Base-by-base conservation (phyloP, 2,113 vertebrate species). In the Hippocampus mohnikei region DNA sequence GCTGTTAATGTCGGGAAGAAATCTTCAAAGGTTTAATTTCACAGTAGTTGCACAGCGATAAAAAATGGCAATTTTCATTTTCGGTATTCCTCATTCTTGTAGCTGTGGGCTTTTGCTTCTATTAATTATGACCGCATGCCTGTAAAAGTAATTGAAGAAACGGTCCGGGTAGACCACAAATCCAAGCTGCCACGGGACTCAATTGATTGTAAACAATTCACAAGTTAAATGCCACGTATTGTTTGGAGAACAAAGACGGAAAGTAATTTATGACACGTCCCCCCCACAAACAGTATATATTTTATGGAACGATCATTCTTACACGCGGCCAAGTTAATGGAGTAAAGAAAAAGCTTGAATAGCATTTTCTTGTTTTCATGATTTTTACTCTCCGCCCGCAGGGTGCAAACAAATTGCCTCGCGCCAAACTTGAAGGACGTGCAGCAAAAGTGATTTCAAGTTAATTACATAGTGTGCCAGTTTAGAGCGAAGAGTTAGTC, bases 241-340 rank as follows among this genome's bases (percentile, higher is more conserved):
- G 42, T 65, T 27, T 67, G 27, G 27, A 40, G 41, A 27, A 46
- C 23, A 25, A 63, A 64, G n/a, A 21, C 5, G 21, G 42, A 29
- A 65, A 46, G 23, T 65, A 18, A 48, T 65, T 27, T 18, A 65
- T 44, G 11, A 7, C 63, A 27, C 3, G 3, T 46, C 8, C 42
- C 23, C 42, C 23, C 33, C 33, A 37, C 33, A 37, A 37, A 27
- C 13, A 2, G 4, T 46, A 27, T 46, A n/a, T 25, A 27, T 15
- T 13, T 3, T 8, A 42, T 25, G 41, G 40, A 16, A 46, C 65
- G 67, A 61, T 53, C 62, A 66, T 72, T 75, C 69, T 68, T 27
- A 70, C 29, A 20, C 8, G 37, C 65, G 46, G 37, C 16, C 8
- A 42, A 80, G 73, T 75, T 77, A 80, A 85, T 75, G 80, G 74